phyloP scores from a whole-genome alignment of 2,888 invertebrate species.

The Drosophila fulvimacula region DNA sequence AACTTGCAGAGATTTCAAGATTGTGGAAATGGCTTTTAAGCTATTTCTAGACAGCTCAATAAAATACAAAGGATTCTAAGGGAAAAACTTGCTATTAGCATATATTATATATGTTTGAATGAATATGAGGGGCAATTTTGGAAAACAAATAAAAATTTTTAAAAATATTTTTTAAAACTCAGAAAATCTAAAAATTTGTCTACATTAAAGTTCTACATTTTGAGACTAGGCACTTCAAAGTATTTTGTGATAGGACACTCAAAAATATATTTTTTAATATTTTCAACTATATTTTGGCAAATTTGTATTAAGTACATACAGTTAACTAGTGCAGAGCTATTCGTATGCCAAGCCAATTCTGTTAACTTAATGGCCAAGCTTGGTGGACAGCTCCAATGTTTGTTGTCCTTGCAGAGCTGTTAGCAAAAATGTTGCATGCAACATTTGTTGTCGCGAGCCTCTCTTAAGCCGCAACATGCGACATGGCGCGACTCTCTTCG shows the following conservation, averaged over 20 bases:
- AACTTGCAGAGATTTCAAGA: neutral
- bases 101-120: neutral
- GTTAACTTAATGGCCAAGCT: neutral
- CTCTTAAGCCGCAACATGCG: conserved; percentile 39
- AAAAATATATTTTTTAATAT: too few species aligned
- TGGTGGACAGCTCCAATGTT: neutral
- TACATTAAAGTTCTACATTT: too few species aligned
- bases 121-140: too few species aligned
- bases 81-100: neutral
- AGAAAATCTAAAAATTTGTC: too few species aligned
- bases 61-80: neutral
- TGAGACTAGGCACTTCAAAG: too few species aligned
- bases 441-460: conserved; percentile 25
- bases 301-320: too few species aligned
- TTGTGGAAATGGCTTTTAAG: neutral
- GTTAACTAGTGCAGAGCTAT: neutral
- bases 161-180: too few species aligned
- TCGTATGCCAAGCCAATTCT: neutral
- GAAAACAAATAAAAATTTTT: too few species aligned
- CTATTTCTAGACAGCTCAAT: neutral
- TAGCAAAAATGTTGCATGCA: conserved; percentile 49
- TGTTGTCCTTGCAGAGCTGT: conserved; percentile 5
- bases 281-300: too few species aligned
- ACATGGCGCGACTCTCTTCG: neutral
- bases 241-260: too few species aligned